phyloP scores from a whole-genome alignment of 2,888 invertebrate genomes.

The Epistrophe grossulariae region DNA sequence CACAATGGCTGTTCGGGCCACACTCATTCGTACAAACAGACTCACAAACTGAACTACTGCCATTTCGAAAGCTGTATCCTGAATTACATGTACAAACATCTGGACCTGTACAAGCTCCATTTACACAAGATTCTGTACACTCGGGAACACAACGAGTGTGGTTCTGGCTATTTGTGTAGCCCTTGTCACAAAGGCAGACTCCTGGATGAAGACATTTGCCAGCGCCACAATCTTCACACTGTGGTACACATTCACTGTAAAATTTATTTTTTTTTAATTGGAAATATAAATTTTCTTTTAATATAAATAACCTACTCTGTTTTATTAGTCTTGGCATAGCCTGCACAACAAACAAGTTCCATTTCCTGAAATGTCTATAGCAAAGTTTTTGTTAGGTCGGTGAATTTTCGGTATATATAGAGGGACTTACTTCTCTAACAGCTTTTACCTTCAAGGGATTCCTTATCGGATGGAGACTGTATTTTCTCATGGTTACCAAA shows the following conservation, averaged over 20 bases:
- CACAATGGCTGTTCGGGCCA: slow-evolving; percentile 84
- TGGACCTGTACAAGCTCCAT: slow-evolving; percentile 80
- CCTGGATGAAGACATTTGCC: slow-evolving; percentile 81
- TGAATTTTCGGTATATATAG: not conserved
- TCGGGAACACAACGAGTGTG: slow-evolving; percentile 78
- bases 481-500: slow-evolving; percentile 80
- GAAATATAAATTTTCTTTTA: not conserved
- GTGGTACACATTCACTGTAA: slow-evolving; percentile 79
- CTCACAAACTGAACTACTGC: slow-evolving; percentile 80
- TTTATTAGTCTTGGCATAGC: slow-evolving; percentile 77
- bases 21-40: slow-evolving; percentile 82
- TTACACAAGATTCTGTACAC: slow-evolving; percentile 79
- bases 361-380: slow-evolving; percentile 78
- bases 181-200: slow-evolving; percentile 79
- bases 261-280: not conserved
- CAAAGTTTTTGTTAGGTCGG: not conserved
- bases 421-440: slow-evolving; percentile 78
- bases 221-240: slow-evolving; percentile 79
- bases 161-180: slow-evolving; percentile 79
- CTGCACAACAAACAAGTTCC: slow-evolving; percentile 81
- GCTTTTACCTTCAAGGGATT: slow-evolving; percentile 79
- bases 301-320: slow-evolving; percentile 77
- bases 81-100: slow-evolving; percentile 80
- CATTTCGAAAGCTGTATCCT: slow-evolving; percentile 78
- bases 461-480: slow-evolving; percentile 39